Conservation (phyloP, 2,888 invertebrate species). For the Drosophila siamana region DNA sequence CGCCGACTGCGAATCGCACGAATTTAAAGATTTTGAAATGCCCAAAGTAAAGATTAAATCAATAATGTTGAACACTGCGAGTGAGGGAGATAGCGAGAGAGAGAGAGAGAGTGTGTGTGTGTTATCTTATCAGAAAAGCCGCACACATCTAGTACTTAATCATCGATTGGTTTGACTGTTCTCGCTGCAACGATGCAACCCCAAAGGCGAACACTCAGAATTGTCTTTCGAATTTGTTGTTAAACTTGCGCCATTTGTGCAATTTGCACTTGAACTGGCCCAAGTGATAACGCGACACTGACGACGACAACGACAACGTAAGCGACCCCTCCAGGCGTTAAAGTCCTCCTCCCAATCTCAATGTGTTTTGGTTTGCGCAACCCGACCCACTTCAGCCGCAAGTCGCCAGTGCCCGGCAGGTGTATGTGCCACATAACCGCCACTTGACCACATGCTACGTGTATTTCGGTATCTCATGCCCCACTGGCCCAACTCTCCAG, state of each 20-base stretch:
- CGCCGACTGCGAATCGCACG: conserved; percentile 27
- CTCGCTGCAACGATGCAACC: conserved; percentile 38
- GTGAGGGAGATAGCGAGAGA: background rate
- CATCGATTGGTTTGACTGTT: conserved; percentile 29
- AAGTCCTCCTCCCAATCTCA: conserved; percentile 63
- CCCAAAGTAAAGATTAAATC: conserved; percentile 49
- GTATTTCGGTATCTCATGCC: background rate
- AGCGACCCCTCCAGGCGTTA: conserved; percentile 5
- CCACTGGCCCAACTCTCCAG: background rate
- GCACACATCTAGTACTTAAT: conserved; percentile 53
- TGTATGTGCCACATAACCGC: conserved; percentile 6
- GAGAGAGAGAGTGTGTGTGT: conserved; percentile 18
- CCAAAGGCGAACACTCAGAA: conserved; percentile 17
- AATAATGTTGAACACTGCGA: conserved; percentile 39
- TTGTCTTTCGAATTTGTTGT: conserved; percentile 28
- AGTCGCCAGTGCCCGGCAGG: conserved; percentile 28
- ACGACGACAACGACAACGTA: background rate
- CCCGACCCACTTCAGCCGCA: conserved; percentile 59
- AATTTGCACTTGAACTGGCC: conserved; percentile 77
- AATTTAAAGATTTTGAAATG: conserved; percentile 67
- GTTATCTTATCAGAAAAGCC: conserved; percentile 70
- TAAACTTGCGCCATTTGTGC: conserved; percentile 59
- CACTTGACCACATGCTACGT: background rate
- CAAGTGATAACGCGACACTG: conserved; percentile 43
- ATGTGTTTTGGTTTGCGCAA: conserved; percentile 52